Evolutionary conservation across 1,140 invertebrate genomes (phyloP).

Genomic region (Bombus pascuorum): DNA sequence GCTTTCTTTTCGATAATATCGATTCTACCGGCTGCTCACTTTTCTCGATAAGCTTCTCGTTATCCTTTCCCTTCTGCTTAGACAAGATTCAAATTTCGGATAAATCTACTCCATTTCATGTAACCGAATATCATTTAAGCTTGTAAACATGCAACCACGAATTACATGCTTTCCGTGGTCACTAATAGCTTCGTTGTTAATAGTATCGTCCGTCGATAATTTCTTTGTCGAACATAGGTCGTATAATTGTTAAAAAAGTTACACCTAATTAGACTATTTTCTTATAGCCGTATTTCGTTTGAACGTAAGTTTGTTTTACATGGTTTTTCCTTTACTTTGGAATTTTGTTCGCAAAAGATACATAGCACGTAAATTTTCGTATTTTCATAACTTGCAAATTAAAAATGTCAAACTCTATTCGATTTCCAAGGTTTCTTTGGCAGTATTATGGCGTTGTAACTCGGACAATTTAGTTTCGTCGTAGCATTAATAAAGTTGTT

Average conservation of each 20-base stretch:
- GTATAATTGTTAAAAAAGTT: no score
- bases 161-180: no score
- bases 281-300: no score
- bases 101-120: no score
- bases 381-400: not conserved
- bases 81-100: not conserved
- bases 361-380: not conserved
- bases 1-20: slow-evolving; percentile 61
- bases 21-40: slow-evolving; percentile 29
- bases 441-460: not conserved
- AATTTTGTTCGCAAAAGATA: not conserved
- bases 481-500: not conserved
- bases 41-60: not conserved
- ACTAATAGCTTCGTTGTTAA: no score
- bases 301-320: no score
- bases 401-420: not conserved
- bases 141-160: no score
- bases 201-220: no score
- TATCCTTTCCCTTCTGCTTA: not conserved
- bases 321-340: not conserved
- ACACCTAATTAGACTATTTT: no score
- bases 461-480: no score
- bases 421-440: not conserved
- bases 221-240: no score
- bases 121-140: no score